A percentile compares a stretch with the other conserved stretches of the same genome.
phyloP scores from a whole-genome alignment of 2,113 vertebrate species.

The Toxotes jaculatrix region DNA sequence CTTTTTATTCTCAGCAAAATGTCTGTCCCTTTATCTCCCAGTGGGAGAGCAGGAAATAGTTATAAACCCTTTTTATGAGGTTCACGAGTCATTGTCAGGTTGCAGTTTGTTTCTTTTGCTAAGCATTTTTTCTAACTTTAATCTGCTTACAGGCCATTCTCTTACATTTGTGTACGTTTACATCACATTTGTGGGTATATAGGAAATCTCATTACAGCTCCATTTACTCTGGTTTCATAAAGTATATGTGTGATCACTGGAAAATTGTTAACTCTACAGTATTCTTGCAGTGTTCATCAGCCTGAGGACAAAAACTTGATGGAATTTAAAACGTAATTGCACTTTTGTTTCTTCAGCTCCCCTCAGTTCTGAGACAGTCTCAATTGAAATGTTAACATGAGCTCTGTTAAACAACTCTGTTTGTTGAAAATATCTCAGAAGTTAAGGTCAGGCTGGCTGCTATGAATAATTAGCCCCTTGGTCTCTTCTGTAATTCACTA shows the following conservation, averaged over 20 bases:
- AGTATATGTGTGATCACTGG: not conserved
- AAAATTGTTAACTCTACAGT: slow-evolving; percentile 8
- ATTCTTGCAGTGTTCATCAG: slow-evolving; percentile 35
- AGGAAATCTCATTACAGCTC: not conserved
- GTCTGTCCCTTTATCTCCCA: slow-evolving; percentile 31
- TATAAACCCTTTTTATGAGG: not conserved
- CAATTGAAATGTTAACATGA: slow-evolving; percentile 42
- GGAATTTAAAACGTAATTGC: slow-evolving; percentile 23
- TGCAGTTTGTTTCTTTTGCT: slow-evolving; percentile 4
- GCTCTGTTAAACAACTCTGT: slow-evolving; percentile 32
- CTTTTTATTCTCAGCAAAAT: slow-evolving; percentile 40
- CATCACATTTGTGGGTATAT: not conserved
- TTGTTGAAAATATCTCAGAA: slow-evolving; percentile 33
- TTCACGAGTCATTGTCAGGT: slow-evolving; percentile 34
- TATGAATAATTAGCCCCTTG: slow-evolving; percentile 40
- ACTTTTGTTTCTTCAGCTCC: slow-evolving; percentile 7
- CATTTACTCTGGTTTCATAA: not conserved
- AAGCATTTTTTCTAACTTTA: not conserved
- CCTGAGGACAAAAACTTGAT: slow-evolving; percentile 32
- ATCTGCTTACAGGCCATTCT: not conserved
- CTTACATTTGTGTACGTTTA: slow-evolving; percentile 15
- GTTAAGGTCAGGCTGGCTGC: slow-evolving; percentile 1
- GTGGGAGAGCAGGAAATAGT: slow-evolving; percentile 34
- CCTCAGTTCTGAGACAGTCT: slow-evolving; percentile 13
- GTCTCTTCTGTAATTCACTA: slow-evolving; percentile 52